phyloP scores from a whole-genome alignment of 2,797 vertebrate genomes.

The Danio albolineatus region DNA sequence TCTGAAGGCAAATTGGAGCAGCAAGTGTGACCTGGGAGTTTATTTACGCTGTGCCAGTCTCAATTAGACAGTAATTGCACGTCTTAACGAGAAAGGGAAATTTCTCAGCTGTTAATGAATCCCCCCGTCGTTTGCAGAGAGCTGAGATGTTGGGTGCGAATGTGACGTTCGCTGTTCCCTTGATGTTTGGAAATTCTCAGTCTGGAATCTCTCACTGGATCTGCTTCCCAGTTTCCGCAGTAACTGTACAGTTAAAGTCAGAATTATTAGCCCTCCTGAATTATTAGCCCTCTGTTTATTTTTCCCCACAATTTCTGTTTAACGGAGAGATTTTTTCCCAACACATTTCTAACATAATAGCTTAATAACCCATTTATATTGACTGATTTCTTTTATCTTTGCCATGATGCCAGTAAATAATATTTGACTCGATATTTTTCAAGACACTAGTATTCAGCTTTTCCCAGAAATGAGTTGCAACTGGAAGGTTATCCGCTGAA shows the following conservation, averaged over 20 bases:
- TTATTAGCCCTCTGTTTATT: too few relatives aligned
- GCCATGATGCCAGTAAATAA: too few relatives aligned
- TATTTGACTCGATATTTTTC: too few relatives aligned
- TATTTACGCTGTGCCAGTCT: conserved; percentile 70
- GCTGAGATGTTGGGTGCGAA: not conserved
- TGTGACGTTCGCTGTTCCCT: not conserved
- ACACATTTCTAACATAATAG: too few relatives aligned
- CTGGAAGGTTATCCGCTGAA: too few relatives aligned
- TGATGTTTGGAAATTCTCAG: conserved; percentile 4
- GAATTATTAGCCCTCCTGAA: too few relatives aligned
- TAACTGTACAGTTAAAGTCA: conserved; percentile 19
- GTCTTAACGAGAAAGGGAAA: conserved; percentile 71
- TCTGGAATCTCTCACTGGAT: conserved; percentile 54
- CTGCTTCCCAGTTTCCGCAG: conserved; percentile 44
- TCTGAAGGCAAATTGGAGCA: conserved; percentile 46
- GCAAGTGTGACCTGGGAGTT: conserved; percentile 57
- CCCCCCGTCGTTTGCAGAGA: conserved; percentile 56
- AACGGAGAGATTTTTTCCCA: too few relatives aligned
- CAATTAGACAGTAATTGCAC: conserved; percentile 77
- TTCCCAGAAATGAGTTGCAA: too few relatives aligned
- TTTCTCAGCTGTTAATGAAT: conserved; percentile 76
- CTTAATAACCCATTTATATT: too few relatives aligned
- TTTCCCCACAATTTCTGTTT: too few relatives aligned
- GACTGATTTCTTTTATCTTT: too few relatives aligned
- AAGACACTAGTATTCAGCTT: too few relatives aligned